A percentile compares a stretch with the other conserved stretches of the same genome.
Conservation (phyloP, 2,888 invertebrate genomes). For the Agrotis clavis region DNA sequence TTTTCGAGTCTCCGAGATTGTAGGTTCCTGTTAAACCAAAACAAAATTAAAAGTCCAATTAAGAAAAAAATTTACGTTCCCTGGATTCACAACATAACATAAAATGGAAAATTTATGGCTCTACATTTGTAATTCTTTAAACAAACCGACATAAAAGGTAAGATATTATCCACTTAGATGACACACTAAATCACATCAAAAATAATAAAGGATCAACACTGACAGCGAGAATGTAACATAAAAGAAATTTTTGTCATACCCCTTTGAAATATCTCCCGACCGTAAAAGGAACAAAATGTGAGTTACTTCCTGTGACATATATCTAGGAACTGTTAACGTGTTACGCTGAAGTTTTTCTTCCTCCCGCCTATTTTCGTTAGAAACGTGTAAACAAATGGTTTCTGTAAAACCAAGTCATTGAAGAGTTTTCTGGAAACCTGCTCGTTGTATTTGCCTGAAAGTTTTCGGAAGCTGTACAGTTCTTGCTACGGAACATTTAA, state of each 20-base stretch:
- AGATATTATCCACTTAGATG: conserved; percentile 36
- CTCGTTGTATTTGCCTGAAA: conserved; percentile 15
- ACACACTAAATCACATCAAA: conserved; percentile 48
- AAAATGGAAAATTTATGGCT: conserved; percentile 36
- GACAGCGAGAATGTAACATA: conserved; percentile 55
- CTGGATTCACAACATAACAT: conserved; percentile 35
- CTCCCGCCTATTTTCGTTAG: conserved; percentile 59
- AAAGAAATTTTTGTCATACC: conserved; percentile 50
- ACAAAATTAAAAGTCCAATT: conserved; percentile 13
- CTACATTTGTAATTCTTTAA: conserved; percentile 38
- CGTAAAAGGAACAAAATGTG: conserved; percentile 63
- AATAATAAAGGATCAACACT: conserved; percentile 54
- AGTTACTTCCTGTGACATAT: conserved; percentile 64
- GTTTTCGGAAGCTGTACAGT: conserved; percentile 43
- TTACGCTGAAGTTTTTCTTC: conserved; percentile 61
- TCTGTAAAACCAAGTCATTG: conserved; percentile 50
- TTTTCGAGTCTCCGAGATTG: neutral
- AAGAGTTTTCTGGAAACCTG: conserved; percentile 35
- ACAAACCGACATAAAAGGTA: conserved; percentile 44
- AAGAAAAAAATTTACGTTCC: conserved; percentile 15
- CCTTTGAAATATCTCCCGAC: conserved; percentile 56
- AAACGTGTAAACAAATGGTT: conserved; percentile 63
- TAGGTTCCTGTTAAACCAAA: neutral
- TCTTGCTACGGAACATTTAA: conserved; percentile 2
- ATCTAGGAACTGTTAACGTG: conserved; percentile 63